Base-by-base conservation (phyloP, 30 jellyfish, hydroid and myxozoan species). In the Aurelia aurita region DNA sequence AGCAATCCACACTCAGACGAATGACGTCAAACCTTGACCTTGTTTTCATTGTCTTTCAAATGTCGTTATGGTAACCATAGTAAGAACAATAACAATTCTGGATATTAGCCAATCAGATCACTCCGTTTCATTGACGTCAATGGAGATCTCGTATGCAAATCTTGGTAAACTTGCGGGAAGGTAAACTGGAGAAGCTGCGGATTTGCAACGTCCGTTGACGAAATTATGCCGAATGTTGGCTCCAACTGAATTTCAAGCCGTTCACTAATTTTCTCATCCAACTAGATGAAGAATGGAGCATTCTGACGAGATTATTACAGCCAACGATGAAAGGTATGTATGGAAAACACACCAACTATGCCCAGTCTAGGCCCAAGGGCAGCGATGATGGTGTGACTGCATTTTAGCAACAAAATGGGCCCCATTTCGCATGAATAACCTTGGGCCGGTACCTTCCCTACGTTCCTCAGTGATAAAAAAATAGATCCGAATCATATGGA, bases 91-190 rank as follows among this genome's bases (percentile, higher is more conserved):
- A 3, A 9, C 11, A 54, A 11, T 21, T 4, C 20, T 2, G 32
- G 15, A 8, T 58, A 1, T 32, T 45, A 60, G 79, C 88, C 88
- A 77, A 77, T 77, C 88, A 77, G 18, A 13, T 11, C 45, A 0
- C 23, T 34, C 29, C 3, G 44, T 59, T 58, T 14, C 68, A 77
- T 77, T 77, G 78, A 77, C 88, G 88, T 77, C 88, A 77, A 77
- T 77, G 71, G 29, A n/a, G 67, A 60, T 79, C 79, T 77, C 88
- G 65, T 61, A 77, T 59, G 78, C 72, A 77, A 59, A 77, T 77
- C 67, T 51, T 39, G 28, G 75, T 14, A 46, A 73, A 49, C 75
- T 60, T 74, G 74, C 71, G 47, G 86, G 75, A 74, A 44, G 74
- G 74, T 3, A 74, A 16, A 26, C 25, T 27, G 81, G 81, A 35